Evolutionary conservation across 1,140 invertebrate species (phyloP).

Genomic region (Rhopalosiphum maidis): DNA sequence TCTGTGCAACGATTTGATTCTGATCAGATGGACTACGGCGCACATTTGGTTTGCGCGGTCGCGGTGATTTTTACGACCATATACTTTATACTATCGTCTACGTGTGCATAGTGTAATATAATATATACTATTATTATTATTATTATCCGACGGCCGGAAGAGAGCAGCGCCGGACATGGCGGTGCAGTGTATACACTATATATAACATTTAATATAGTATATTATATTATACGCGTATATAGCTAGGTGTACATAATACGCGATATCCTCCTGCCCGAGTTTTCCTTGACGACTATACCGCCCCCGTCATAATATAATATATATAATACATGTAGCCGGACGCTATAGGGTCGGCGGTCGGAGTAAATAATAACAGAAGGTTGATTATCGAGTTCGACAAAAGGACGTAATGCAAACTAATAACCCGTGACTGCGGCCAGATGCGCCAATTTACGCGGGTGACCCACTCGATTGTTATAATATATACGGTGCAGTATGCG

Average conservation of each 20-base stretch:
- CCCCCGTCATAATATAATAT: neutral
- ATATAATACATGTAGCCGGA: neutral
- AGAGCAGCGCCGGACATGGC: no score
- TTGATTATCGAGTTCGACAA: slow-evolving; percentile 38
- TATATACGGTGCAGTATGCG: neutral
- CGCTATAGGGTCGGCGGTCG: neutral
- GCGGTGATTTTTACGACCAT: no score
- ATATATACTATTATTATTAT: no score
- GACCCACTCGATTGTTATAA: slow-evolving; percentile 22
- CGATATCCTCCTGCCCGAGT: neutral
- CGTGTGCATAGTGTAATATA: no score
- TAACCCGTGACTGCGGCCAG: slow-evolving; percentile 54
- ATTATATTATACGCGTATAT: no score
- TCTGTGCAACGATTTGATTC: no score
- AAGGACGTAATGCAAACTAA: slow-evolving; percentile 55
- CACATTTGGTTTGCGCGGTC: no score
- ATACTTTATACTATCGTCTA: no score
- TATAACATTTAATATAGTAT: no score
- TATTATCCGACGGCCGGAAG: no score
- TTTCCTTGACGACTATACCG: neutral
- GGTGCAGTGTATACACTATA: no score
- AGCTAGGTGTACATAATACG: neutral
- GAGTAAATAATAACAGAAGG: slow-evolving; percentile 56
- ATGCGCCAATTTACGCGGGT: slow-evolving; percentile 49
- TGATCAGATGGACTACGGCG: no score